Percentiles rank a stretch among this genome's conserved stretches.
Conservation (phyloP, 2,888 invertebrate species). For the Eugnorisma glareosa region DNA sequence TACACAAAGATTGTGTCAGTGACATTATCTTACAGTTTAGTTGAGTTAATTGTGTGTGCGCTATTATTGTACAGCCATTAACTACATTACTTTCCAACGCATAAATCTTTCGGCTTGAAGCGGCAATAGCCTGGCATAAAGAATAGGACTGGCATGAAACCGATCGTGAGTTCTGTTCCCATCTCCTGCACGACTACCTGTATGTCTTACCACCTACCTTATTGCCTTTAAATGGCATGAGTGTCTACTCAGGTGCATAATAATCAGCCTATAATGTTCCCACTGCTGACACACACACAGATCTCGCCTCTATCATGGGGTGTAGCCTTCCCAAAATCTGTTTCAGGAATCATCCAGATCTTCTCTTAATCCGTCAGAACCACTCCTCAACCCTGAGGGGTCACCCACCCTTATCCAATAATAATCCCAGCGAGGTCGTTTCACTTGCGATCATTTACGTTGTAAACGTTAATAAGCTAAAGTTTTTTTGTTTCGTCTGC, state of each 20-base stretch:
- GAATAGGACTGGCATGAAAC: neutral
- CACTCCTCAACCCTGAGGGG: constrained; percentile 71
- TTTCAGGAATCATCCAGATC: neutral
- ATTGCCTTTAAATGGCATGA: neutral
- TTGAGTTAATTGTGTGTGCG: constrained; percentile 51
- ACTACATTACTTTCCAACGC: constrained; percentile 38
- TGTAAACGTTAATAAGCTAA: constrained; percentile 70
- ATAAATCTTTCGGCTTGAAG: constrained; percentile 28
- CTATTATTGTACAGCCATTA: constrained; percentile 46
- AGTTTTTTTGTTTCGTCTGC: constrained; percentile 81
- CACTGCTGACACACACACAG: neutral
- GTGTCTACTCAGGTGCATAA: neutral
- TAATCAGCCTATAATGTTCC: neutral
- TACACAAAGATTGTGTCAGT: constrained; percentile 35
- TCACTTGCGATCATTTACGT: constrained; percentile 78
- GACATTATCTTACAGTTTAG: constrained; percentile 49
- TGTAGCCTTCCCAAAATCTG: neutral
- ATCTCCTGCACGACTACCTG: neutral
- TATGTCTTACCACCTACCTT: neutral
- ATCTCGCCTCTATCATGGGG: neutral
- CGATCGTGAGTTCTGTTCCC: neutral
- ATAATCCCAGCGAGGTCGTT: constrained; percentile 77
- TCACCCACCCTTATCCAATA: constrained; percentile 78
- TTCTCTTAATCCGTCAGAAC: neutral
- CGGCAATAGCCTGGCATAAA: neutral